Percentiles rank a stretch among this genome's conserved stretches.
These are phyloP conservation scores for Nemotelus nigrinus DNA, from an alignment of 2,888 invertebrate genomes.

Conservation along the genomic window DNA sequence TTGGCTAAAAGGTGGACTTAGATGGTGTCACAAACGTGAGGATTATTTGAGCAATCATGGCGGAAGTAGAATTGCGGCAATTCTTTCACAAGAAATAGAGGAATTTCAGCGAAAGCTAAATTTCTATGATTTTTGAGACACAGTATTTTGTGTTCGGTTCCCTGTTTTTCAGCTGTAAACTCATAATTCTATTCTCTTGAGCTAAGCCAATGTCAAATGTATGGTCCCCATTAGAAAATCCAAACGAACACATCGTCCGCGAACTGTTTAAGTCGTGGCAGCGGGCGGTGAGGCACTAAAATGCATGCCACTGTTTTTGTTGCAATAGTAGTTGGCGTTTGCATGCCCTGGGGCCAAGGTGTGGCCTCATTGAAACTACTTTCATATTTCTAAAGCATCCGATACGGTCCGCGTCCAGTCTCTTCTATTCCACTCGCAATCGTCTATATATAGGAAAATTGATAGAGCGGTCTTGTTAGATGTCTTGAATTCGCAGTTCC, in stretches of 20 bases:
- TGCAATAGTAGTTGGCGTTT: constrained; percentile 42
- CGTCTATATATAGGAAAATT: constrained; percentile 43
- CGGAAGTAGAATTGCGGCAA: no score
- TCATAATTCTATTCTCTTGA: not conserved
- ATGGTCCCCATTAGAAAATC: not conserved
- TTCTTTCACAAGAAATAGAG: no score
- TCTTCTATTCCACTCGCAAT: constrained; percentile 36
- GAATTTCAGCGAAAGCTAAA: no score
- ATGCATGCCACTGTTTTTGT: constrained; percentile 44
- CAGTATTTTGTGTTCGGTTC: not conserved
- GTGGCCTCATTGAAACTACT: constrained; percentile 62
- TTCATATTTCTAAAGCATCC: constrained; percentile 57
- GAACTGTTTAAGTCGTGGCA: constrained; percentile 8
- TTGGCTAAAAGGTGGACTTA: constrained; percentile 7
- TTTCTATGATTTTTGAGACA: not conserved
- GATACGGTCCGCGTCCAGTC: constrained; percentile 48
- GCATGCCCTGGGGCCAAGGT: constrained; percentile 56
- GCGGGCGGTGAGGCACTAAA: constrained; percentile 34
- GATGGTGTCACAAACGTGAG: constrained; percentile 27
- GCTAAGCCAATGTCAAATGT: not conserved
- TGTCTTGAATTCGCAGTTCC: constrained; percentile 42
- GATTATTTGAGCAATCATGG: no score
- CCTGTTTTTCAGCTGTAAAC: not conserved
- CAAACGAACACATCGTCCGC: not conserved
- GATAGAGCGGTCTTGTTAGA: constrained; percentile 45